phyloP scores from a whole-genome alignment of 2,888 invertebrate species.

The Temnothorax rugatulus region DNA sequence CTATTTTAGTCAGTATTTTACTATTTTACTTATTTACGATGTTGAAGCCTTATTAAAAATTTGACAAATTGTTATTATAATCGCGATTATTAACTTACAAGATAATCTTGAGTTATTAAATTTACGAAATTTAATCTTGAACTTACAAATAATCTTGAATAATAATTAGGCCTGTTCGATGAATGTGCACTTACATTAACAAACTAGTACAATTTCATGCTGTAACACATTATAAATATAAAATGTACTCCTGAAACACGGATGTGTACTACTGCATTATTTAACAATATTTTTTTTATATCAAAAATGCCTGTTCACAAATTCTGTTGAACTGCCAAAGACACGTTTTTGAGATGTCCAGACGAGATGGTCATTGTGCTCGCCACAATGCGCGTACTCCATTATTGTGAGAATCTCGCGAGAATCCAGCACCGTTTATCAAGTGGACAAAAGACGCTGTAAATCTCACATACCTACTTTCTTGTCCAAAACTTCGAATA shows the following conservation, averaged over 20 bases:
- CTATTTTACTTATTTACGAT: background rate
- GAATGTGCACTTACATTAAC: background rate
- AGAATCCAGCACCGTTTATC: conserved; percentile 41
- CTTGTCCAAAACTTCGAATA: conserved; percentile 4
- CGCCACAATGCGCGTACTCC: conserved; percentile 73
- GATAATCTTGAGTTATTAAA: background rate
- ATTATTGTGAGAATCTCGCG: conserved; percentile 64
- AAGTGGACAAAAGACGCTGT: conserved; percentile 29
- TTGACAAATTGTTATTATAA: background rate
- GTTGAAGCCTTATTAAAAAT: background rate
- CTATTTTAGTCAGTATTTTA: background rate
- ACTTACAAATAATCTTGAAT: too few relatives aligned
- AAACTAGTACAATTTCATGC: background rate
- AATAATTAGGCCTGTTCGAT: background rate
- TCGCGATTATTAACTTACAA: background rate
- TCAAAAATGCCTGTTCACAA: conserved; percentile 49
- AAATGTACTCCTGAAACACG: background rate
- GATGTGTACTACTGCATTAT: conserved; percentile 44
- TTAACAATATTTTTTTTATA: conserved; percentile 57
- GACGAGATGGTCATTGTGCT: conserved; percentile 75
- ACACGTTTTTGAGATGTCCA: conserved; percentile 72
- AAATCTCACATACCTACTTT: conserved; percentile 22
- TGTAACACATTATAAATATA: background rate
- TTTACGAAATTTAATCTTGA: too few relatives aligned
- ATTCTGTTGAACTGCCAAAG: conserved; percentile 68